Percentiles rank a stretch among this genome's conserved stretches.
phyloP scores from a whole-genome alignment of 2,888 invertebrate genomes.

The Lottia gigantea region DNA sequence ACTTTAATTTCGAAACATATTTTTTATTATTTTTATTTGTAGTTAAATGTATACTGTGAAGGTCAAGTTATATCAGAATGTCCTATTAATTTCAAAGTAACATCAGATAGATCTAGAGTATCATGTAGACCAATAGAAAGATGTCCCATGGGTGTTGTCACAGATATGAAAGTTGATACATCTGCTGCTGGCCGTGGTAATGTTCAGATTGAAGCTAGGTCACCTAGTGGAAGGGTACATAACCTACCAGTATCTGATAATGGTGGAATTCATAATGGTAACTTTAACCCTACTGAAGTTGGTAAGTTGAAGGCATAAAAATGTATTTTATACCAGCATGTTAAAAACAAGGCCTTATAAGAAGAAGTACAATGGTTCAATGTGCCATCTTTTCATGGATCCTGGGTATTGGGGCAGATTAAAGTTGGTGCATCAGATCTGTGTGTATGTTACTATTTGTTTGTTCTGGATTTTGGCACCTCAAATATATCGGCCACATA shows the following conservation, averaged over 20 bases:
- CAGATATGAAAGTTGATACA: constrained; percentile 69
- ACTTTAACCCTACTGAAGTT: constrained; percentile 96
- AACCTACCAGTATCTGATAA: constrained; percentile 76
- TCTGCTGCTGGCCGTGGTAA: constrained; percentile 75
- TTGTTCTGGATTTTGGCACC: too few relatives aligned
- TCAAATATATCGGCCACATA: too few relatives aligned
- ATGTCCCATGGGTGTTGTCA: constrained; percentile 49
- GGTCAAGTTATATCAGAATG: constrained; percentile 74
- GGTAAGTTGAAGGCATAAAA: constrained; percentile 71
- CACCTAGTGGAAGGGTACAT: constrained; percentile 86
- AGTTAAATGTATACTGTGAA: constrained; percentile 74
- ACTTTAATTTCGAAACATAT: too few relatives aligned
- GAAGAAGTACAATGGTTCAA: too few relatives aligned
- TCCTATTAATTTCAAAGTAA: constrained; percentile 83
- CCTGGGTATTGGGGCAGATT: too few relatives aligned
- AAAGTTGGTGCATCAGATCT: too few relatives aligned
- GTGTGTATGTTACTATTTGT: too few relatives aligned
- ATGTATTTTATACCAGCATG: too few relatives aligned
- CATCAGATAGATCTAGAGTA: constrained; percentile 87
- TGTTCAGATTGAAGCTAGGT: constrained; percentile 90
- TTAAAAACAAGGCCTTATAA: too few relatives aligned
- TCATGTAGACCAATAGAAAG: constrained; percentile 68
- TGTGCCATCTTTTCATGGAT: too few relatives aligned
- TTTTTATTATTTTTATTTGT: constrained; percentile 29
- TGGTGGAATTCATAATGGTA: constrained; percentile 80